A percentile compares a stretch with the other conserved stretches of the same genome.
phyloP scores from a whole-genome alignment of 2,797 vertebrate species.

The Periophthalmus magnuspinnatus region DNA sequence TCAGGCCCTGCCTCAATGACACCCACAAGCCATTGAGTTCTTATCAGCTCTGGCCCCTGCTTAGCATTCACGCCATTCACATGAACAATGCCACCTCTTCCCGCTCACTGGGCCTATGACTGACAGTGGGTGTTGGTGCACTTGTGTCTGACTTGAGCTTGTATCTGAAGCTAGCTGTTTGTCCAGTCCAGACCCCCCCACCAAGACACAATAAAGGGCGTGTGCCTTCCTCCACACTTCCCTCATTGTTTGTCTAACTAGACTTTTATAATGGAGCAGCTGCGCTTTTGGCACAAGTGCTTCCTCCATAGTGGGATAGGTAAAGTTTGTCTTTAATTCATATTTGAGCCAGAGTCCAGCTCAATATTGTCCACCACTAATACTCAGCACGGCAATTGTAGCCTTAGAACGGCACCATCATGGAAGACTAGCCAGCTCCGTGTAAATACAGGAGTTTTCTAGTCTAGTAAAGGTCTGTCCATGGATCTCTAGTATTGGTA shows the following conservation, averaged over 20 bases:
- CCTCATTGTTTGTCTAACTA: constrained; percentile 83
- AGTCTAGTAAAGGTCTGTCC: neutral
- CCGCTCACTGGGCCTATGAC: constrained; percentile 74
- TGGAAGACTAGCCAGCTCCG: neutral
- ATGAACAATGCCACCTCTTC: constrained; percentile 81
- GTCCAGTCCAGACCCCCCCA: constrained; percentile 75
- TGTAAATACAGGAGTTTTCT: neutral
- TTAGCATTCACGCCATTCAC: constrained; percentile 81
- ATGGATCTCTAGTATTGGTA: neutral
- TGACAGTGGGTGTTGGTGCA: constrained; percentile 81
- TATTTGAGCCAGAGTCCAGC: constrained; percentile 24
- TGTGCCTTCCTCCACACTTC: constrained; percentile 81
- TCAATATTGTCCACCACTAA: neutral
- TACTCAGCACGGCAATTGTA: neutral
- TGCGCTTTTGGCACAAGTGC: constrained; percentile 74
- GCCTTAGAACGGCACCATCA: too few relatives aligned
- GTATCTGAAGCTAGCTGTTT: constrained; percentile 72
- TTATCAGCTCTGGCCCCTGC: constrained; percentile 80
- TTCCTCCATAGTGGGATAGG: constrained; percentile 74
- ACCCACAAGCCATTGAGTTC: constrained; percentile 74
- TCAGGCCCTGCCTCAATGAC: constrained; percentile 73
- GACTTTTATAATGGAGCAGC: constrained; percentile 80
- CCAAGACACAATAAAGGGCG: constrained; percentile 86
- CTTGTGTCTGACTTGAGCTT: constrained; percentile 80
- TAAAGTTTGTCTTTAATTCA: constrained; percentile 42